Conservation (phyloP, 53 echinoderm and acorn worm genomes). For the Crossaster papposus region DNA sequence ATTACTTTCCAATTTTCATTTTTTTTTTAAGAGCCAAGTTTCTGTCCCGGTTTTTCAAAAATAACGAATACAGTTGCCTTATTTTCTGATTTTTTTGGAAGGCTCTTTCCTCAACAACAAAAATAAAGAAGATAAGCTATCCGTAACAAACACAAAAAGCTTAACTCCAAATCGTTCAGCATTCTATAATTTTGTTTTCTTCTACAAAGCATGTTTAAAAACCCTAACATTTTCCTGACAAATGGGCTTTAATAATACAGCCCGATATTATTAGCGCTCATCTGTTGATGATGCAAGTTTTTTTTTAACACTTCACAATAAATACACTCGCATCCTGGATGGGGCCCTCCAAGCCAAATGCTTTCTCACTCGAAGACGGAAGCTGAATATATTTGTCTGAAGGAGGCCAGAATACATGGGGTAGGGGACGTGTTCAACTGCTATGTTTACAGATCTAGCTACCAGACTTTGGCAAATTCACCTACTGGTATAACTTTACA, state of each 20-base stretch:
- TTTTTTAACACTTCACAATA: neutral
- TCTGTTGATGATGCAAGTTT: neutral
- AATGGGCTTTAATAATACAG: neutral
- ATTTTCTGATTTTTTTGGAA: neutral
- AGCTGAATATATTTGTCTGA: neutral
- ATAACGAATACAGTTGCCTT: too few species aligned
- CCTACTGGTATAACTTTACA: too few species aligned
- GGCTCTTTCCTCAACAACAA: neutral
- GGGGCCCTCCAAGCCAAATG: neutral
- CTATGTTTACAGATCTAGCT: neutral
- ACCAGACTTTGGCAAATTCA: neutral
- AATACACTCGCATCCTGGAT: neutral
- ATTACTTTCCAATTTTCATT: too few species aligned
- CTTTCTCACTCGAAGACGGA: neutral
- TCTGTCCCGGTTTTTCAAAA: too few species aligned
- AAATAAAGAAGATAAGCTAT: neutral
- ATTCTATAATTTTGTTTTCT: too few species aligned
- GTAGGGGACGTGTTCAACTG: neutral
- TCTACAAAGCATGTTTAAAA: too few species aligned
- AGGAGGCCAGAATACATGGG: neutral
- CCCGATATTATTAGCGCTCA: neutral
- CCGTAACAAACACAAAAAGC: too few species aligned
- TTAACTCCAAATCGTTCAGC: too few species aligned
- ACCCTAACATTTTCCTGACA: neutral
- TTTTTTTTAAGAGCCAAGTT: too few species aligned